A percentile compares a stretch with the other conserved stretches of the same genome.
Conservation (phyloP, 2,113 vertebrate genomes). For the Phyllostomus hastatus region DNA sequence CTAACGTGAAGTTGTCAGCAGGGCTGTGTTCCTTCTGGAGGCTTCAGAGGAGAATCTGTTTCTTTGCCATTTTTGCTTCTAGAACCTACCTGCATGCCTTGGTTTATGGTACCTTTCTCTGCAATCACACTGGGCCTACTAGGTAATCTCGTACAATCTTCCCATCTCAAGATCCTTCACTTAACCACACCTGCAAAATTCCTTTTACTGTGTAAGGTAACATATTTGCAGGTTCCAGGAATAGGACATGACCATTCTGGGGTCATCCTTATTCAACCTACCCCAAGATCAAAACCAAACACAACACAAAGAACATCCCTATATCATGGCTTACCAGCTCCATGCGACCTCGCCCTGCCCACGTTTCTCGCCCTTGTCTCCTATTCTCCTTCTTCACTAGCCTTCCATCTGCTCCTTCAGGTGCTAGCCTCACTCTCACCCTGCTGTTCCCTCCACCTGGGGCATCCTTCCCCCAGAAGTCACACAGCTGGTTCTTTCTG, state of each 20-base stretch:
- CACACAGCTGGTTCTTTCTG: background rate
- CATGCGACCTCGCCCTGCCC: fast-evolving
- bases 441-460: background rate
- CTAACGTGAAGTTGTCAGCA: background rate
- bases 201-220: background rate
- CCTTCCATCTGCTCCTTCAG: background rate
- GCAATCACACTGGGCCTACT: background rate
- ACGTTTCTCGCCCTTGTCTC: background rate
- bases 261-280: background rate
- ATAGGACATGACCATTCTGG: background rate
- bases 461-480: background rate
- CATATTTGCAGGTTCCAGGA: background rate
- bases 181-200: background rate
- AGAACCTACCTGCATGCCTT: background rate
- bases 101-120: background rate
- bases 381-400: background rate
- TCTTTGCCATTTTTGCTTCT: background rate
- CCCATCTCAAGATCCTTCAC: background rate
- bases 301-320: background rate
- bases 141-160: background rate
- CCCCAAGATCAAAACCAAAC: background rate
- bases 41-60: background rate
- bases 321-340: background rate
- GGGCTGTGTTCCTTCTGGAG: background rate
- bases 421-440: no score